phyloP scores from a whole-genome alignment of 2,797 vertebrate species.

The Zalophus californianus region DNA sequence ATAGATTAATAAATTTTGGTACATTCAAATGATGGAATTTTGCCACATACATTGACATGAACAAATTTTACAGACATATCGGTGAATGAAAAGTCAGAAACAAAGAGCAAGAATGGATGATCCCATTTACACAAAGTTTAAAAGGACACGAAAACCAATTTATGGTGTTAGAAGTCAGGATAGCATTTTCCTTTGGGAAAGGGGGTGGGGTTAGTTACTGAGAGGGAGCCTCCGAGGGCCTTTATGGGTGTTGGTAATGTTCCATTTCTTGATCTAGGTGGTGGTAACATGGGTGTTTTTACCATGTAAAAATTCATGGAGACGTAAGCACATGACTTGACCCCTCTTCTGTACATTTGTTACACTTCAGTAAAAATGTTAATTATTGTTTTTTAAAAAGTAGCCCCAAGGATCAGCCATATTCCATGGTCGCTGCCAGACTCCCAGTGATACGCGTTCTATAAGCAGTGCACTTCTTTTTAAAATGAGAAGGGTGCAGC shows the following conservation, averaged over 20 bases:
- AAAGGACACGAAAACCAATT: neutral
- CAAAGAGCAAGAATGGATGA: neutral
- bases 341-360: neutral
- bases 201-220: neutral
- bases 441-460: neutral
- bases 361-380: conserved; percentile 7
- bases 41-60: neutral
- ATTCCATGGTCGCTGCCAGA: neutral
- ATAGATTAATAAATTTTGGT: neutral
- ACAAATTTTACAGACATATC: neutral
- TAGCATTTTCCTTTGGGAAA: neutral
- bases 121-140: neutral
- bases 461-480: accelerated
- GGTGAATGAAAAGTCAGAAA: neutral
- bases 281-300: neutral
- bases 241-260: neutral
- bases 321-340: neutral
- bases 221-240: neutral
- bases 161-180: neutral
- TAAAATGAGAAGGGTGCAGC: neutral
- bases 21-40: neutral
- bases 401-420: neutral
- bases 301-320: neutral
- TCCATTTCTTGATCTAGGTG: neutral
- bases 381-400: neutral